Base-by-base conservation (phyloP, 2,888 invertebrate genomes). In the Cactoblastis cactorum region DNA sequence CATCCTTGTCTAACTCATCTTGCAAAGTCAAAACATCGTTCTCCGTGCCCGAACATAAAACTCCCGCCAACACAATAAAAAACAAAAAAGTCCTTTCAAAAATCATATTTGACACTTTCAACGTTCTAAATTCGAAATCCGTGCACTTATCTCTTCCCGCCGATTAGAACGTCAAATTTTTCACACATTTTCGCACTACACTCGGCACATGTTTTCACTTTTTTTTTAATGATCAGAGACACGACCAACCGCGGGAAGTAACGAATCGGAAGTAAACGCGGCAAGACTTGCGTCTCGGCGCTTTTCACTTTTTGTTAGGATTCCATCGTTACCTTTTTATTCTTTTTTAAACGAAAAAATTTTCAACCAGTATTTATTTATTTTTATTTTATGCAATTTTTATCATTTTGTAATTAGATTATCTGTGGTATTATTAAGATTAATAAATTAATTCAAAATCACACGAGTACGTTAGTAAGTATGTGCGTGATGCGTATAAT, bases 1-100 rank as follows among this genome's bases (percentile, higher is more conserved):
- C 82, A 19, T 80, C 80, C 55, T 74, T 74, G 52, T 86, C 84
- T 58, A 89, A 74, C 54, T 83, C 75, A 34, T 83, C 86, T 78
- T 87, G 83, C 37, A 89, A 70, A 0, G 85, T 88, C 57, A 89
- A 76, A 17, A 89, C 87, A 56, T 89, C 89, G 56, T 86, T 88
- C 22, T 84, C 84, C 52, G 65, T 71, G n/a, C 83, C 82, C 9
- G 74, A 69, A 63, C 77, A 76, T 62, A 71, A 58, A 53, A 60
- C 73, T 60, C 46, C 65, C 56, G 45, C 62, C 53, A 73, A 58
- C 41, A 68, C 52, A 53, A 77, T 57, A 49, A 61, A 62, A 56
- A 67, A 62, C 53, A 76, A 53, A 53, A 69, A 55, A 58, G 67
- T 66, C 54, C 65, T 61, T 47, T 56, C 50, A 53, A 56, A 59